A percentile compares a stretch with the other conserved stretches of the same genome.
Conservation (phyloP, 2,797 vertebrate species). For the Babyrousa celebensis region DNA sequence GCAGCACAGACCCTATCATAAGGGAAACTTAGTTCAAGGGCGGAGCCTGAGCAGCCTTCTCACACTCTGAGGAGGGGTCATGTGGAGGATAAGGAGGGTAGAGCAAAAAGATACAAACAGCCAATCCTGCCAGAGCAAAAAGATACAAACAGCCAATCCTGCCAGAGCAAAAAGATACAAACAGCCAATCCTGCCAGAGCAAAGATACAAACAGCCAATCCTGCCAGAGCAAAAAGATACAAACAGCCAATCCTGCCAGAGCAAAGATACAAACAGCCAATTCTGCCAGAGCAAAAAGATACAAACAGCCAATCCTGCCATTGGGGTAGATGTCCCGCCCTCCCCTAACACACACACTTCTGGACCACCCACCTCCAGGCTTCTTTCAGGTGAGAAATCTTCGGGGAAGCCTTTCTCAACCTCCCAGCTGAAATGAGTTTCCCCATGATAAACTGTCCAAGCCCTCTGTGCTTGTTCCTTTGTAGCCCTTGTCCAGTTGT, state of each 20-base stretch:
- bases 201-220: background rate
- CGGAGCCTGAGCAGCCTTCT: background rate
- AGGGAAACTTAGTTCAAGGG: background rate
- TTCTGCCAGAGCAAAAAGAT: background rate
- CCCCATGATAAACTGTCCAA: background rate
- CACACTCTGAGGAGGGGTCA: background rate
- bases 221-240: too few relatives aligned
- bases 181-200: too few relatives aligned
- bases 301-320: background rate
- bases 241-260: too few relatives aligned
- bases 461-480: background rate
- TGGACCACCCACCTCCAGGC: background rate
- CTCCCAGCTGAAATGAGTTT: background rate
- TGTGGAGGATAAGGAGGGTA: background rate
- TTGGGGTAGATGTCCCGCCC: fast-evolving
- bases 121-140: background rate
- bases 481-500: background rate
- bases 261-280: background rate
- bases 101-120: background rate
- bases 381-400: constrained; percentile 32
- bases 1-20: background rate
- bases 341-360: background rate
- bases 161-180: too few relatives aligned
- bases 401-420: background rate
- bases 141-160: too few relatives aligned